A percentile compares a stretch with the other conserved stretches of the same genome.
Evolutionary conservation across 2,113 vertebrate genomes (phyloP).

Genomic region (Heterochromis multidens): DNA sequence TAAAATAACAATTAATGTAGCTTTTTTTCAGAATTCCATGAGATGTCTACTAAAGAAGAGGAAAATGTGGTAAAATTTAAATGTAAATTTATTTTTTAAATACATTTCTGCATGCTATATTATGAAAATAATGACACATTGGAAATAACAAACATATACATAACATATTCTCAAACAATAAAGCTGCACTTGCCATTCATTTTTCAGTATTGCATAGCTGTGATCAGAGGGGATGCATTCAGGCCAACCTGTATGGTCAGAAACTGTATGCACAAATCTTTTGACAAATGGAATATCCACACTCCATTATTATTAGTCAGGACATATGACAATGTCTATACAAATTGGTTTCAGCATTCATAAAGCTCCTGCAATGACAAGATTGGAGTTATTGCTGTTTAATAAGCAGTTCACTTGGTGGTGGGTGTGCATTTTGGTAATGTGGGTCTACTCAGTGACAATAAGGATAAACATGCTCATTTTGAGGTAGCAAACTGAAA

Average conservation of each 20-base stretch:
- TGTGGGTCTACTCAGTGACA: not conserved
- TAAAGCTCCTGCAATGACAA: not conserved
- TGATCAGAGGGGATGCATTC: slow-evolving; percentile 36
- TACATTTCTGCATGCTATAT: slow-evolving; percentile 46
- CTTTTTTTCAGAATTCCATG: not conserved
- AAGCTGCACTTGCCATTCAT: slow-evolving; percentile 63
- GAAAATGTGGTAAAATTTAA: not conserved
- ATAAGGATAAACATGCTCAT: not conserved
- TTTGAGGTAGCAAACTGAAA: slow-evolving; percentile 56
- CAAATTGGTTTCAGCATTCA: slow-evolving; percentile 3
- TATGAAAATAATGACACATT: slow-evolving; percentile 24
- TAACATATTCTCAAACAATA: slow-evolving; percentile 29
- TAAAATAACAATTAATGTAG: not conserved
- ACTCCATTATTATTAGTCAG: not conserved
- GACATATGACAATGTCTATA: not conserved
- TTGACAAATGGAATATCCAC: not conserved
- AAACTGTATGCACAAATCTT: not conserved
- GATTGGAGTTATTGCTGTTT: slow-evolving; percentile 28
- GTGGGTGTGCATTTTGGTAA: not conserved
- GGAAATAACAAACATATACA: slow-evolving; percentile 22
- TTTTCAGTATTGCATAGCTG: slow-evolving; percentile 73
- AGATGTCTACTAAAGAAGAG: not conserved
- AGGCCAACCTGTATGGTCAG: slow-evolving; percentile 28
- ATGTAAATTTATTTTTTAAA: not conserved
- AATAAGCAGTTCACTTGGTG: not conserved